Base-by-base conservation (phyloP, 2,797 vertebrate species). In the Hemibagrus guttatus region DNA sequence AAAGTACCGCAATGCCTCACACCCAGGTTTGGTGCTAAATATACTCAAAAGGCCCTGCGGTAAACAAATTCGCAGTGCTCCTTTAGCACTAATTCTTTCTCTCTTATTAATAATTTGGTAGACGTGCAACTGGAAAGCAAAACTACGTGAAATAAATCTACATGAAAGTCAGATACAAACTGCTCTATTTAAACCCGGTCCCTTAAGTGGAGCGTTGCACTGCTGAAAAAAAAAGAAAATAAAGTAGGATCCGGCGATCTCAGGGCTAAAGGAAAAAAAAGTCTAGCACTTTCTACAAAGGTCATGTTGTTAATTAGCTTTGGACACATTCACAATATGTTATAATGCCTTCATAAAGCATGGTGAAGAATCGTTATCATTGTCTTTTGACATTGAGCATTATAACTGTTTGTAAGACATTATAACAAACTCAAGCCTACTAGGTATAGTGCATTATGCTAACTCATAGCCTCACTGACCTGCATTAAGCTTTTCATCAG, bases 121-220 rank as follows among this genome's bases (percentile, higher is more conserved):
- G 83, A 85, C 74, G 79, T 88, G 71, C 81, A 63, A 81, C 84
- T 79, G 71, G 84, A 90, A 91, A 91, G 82, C 71, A 61, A 89
- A 87, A 86, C 76, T 76, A 21, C 17, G 21, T 26, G n/a, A 66
- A 82, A 84, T 90, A 91, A 89, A 88, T 90, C 87, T 87, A 56
- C 74, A 59, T 81, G 71, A 85, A 83, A 91, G 87, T 87, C 86
- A 83, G 87, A 76, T 86, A 87, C 84, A 89, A 91, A 91, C 72
- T 89, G 84, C 87, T 85, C 88, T 91, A 83, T 90, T 90, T 89
- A 90, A 66, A 86, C 88, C 68, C 72, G 39, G 84, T 88, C 90
- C 89, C 89, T 59, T 68, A 85, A 84, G 90, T 49, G 42, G 71
- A 66, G 64, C 49, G 63, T 74, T 12, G 13, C 64, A 63, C 76